Conservation (phyloP, 2,797 vertebrate genomes). For the Dipus sagitta region DNA sequence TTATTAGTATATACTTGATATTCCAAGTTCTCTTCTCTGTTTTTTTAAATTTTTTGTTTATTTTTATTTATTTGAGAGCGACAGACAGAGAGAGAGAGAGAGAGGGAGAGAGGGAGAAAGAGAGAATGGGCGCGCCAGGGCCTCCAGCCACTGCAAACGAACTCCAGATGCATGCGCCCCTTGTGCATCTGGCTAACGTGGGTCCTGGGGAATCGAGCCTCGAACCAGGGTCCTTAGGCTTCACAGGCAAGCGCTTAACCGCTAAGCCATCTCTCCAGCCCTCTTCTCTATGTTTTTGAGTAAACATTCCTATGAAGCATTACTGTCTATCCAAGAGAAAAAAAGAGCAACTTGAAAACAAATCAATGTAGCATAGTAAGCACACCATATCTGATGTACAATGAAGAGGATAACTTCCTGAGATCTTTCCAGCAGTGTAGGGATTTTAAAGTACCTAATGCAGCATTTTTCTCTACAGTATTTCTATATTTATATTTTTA, state of each 20-base stretch:
- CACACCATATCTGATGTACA: not conserved
- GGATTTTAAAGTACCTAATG: not conserved
- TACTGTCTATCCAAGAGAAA: not conserved
- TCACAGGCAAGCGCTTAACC: no score
- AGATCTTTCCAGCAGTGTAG: not conserved
- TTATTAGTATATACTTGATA: not conserved
- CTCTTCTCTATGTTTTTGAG: not conserved
- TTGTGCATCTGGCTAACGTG: no score
- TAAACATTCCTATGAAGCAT: not conserved
- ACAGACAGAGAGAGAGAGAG: no score
- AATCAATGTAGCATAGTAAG: not conserved
- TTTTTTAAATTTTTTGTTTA: no score
- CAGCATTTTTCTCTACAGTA: not conserved
- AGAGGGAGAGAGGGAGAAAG: no score
- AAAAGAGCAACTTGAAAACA: conserved; percentile 30
- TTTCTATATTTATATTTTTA: not conserved
- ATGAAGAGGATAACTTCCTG: not conserved
- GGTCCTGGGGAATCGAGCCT: no score
- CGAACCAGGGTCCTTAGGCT: no score
- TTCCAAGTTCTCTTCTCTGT: not conserved
- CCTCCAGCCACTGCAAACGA: no score
- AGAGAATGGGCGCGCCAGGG: no score
- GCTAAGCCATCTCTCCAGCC: no score
- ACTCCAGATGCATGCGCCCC: no score
- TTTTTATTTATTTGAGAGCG: no score